Conservation (phyloP, 1,140 invertebrate species). For the Tribolium madens region DNA sequence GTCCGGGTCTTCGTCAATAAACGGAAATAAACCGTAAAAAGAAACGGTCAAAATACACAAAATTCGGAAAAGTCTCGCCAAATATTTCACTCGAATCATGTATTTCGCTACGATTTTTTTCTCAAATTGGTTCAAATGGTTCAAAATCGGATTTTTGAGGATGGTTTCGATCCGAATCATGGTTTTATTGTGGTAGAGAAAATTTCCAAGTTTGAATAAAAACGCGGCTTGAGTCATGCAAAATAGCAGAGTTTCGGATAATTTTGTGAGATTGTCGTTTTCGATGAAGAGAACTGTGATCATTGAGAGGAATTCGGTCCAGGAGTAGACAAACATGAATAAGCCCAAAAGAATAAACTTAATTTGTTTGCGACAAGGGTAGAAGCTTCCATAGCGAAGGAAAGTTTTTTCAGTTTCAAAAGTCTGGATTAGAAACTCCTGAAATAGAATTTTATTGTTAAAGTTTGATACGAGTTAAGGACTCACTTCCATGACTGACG, state of each 20-base stretch:
- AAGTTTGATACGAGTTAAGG: background rate
- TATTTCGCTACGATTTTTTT: background rate
- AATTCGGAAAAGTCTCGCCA: slow-evolving; percentile 6
- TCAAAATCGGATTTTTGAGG: background rate
- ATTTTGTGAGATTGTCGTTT: slow-evolving; percentile 30
- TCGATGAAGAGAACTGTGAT: slow-evolving; percentile 7
- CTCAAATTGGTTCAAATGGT: background rate
- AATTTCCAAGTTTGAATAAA: slow-evolving; percentile 40
- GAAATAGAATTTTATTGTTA: slow-evolving; percentile 11
- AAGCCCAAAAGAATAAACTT: background rate
- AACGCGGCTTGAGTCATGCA: slow-evolving; percentile 42
- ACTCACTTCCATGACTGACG: slow-evolving; percentile 1
- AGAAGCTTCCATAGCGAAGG: slow-evolving; percentile 14
- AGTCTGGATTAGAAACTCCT: background rate
- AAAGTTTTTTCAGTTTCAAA: slow-evolving; percentile 1
- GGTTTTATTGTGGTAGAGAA: slow-evolving; percentile 22
- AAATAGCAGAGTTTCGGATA: slow-evolving; percentile 44
- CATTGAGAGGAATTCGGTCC: slow-evolving; percentile 9
- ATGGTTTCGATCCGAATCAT: background rate
- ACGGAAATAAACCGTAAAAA: slow-evolving; percentile 46
- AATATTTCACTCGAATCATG: slow-evolving; percentile 1
- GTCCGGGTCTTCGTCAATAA: slow-evolving; percentile 37
- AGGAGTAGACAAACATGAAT: background rate
- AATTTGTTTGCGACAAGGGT: background rate
- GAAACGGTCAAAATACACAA: slow-evolving; percentile 32